Base-by-base conservation (phyloP, 1,140 invertebrate species). In the Helicoverpa zea region DNA sequence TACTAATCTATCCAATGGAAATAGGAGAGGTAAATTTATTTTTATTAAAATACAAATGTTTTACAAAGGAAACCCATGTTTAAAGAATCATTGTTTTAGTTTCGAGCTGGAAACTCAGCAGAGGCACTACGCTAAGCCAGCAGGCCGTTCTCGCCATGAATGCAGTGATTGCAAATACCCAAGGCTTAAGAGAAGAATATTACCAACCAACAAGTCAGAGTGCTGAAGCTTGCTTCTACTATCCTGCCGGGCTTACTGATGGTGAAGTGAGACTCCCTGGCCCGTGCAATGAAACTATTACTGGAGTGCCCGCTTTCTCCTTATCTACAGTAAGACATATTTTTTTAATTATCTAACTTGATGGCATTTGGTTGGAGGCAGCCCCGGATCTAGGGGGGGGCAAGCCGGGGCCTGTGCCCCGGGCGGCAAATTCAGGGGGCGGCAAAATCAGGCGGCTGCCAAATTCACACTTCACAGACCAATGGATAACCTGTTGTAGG, bases 71-170 rank as follows among this genome's bases (percentile, higher is more conserved):
- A 58, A 18, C 18, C 1, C 16, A 29, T 29, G 29, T 3, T 3
- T 59, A 10, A 14, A 29, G 2, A 64, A 64, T 14, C 14, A 63
- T 64, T 14, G 14, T 84, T 84, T 13, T 82, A 94, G 93, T 94
- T 73, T 93, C 91, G 92, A 94, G 93, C 72, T 90, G 90, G 1
- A 92, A 92, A 61, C 88, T 92, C 81, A 93, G 91, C 80, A 91
- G 87, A 72, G 49, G 84, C 3, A 85, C 87, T 0, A 30, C 49
- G 5, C 79, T 94, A 63, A 79, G 87, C 0, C 30, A 51, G 30
- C 83, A 74, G 0, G 90, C 89, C 0, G 83, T 89, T 61, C 70
- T 83, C 3, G 84, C 80, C 2, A 89, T 94, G 16, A 16, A 64
- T 43, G 16, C 11, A 30, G 35, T 88, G 2, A 89, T 94, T 12